Evolutionary conservation across 2,888 invertebrate genomes (phyloP).

Genomic region (Xylocampa areola): DNA sequence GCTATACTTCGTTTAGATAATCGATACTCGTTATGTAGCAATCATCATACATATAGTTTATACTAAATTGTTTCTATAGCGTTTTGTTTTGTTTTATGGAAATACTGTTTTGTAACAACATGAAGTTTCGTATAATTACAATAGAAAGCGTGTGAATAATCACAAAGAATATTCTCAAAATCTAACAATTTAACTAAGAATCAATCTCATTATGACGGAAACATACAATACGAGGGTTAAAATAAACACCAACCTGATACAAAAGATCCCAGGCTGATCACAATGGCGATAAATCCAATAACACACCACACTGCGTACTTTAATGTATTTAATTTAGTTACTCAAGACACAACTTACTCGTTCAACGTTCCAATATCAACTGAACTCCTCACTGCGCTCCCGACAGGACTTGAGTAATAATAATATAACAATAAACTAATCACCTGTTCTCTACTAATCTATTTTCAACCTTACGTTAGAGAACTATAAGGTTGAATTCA

Average conservation of each 20-base stretch:
- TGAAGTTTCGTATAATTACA: too few relatives aligned
- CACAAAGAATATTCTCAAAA: not conserved
- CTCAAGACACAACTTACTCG: conserved; percentile 40
- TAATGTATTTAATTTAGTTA: conserved; percentile 7
- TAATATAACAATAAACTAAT: conserved; percentile 42
- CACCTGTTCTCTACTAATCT: conserved; percentile 9
- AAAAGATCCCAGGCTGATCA: conserved; percentile 50
- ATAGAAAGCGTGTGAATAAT: not conserved
- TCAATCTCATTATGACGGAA: conserved; percentile 3
- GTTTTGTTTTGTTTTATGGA: too few relatives aligned
- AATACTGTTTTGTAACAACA: too few relatives aligned
- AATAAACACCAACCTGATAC: conserved; percentile 48
- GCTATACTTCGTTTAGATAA: too few relatives aligned
- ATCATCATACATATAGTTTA: too few relatives aligned
- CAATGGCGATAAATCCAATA: conserved; percentile 52
- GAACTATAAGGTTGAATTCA: not conserved
- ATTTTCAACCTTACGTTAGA: conserved; percentile 12
- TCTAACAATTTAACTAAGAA: not conserved
- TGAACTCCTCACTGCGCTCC: conserved; percentile 26
- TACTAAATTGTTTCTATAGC: too few relatives aligned
- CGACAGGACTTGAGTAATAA: conserved; percentile 40
- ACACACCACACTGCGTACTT: conserved; percentile 35
- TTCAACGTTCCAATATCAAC: conserved; percentile 56
- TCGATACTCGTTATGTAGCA: too few relatives aligned
- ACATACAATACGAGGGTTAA: conserved; percentile 5